Evolutionary conservation across 2,888 invertebrate genomes (phyloP).

Genomic region (Entomobrya multifasciata): DNA sequence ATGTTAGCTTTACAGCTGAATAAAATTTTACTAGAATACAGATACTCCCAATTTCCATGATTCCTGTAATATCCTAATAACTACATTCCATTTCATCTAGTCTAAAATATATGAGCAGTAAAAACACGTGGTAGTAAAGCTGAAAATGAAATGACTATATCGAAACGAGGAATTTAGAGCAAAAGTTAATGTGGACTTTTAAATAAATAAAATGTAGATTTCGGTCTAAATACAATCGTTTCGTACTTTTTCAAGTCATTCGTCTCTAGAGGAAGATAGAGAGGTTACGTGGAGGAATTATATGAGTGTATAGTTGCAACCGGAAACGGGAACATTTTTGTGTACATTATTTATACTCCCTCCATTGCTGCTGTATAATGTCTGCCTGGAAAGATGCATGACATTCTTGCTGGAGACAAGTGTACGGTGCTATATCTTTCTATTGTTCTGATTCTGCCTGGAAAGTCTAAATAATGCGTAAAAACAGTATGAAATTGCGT

Average conservation of each 20-base stretch:
- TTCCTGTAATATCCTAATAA: not conserved
- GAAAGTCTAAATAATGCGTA: constrained; percentile 39
- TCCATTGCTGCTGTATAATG: too few species aligned
- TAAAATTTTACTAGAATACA: too few species aligned
- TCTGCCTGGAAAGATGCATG: constrained; percentile 1
- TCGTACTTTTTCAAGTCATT: constrained; percentile 18
- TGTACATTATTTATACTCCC: not conserved
- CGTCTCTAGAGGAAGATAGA: constrained; percentile 13
- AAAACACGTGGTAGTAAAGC: not conserved
- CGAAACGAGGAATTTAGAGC: not conserved
- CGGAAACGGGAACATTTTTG: constrained; percentile 49
- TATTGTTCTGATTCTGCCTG: constrained; percentile 27
- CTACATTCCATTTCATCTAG: not conserved
- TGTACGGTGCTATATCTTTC: not conserved
- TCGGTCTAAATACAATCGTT: constrained; percentile 20
- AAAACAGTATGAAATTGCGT: constrained; percentile 40
- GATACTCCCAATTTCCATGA: not conserved
- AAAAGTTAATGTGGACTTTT: too few species aligned
- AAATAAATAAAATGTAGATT: constrained; percentile 13
- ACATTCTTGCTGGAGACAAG: not conserved
- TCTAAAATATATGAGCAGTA: not conserved
- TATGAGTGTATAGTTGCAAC: not conserved
- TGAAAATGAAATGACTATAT: not conserved
- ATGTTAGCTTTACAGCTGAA: too few species aligned
- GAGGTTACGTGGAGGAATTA: constrained; percentile 7